Conservation (phyloP, 2,113 vertebrate genomes). For the Haplochromis burtoni region DNA sequence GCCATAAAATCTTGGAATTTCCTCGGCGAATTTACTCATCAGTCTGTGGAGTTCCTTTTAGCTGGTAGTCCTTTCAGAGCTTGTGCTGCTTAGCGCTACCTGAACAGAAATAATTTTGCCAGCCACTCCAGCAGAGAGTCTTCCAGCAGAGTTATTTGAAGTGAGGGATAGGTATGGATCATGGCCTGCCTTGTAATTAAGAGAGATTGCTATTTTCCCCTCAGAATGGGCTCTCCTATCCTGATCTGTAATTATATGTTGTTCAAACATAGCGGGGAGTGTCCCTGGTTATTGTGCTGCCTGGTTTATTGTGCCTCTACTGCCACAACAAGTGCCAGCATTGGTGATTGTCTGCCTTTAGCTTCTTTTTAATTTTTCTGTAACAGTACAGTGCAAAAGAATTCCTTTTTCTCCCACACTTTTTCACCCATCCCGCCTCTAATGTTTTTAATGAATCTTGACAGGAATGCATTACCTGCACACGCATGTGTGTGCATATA, state of each 20-base stretch:
- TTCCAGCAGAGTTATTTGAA: constrained; percentile 50
- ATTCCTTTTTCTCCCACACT: not conserved
- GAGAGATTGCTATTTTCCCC: constrained; percentile 68
- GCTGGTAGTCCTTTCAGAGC: not conserved
- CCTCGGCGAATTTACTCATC: not conserved
- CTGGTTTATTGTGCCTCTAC: constrained; percentile 41
- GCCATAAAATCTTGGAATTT: not conserved
- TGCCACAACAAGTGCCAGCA: constrained; percentile 42
- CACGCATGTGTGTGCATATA: not conserved
- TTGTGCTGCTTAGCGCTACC: constrained; percentile 25
- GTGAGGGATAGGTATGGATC: constrained; percentile 61
- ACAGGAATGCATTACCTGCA: not conserved
- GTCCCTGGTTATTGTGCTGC: constrained; percentile 61
- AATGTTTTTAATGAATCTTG: not conserved
- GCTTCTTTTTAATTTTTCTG: not conserved
- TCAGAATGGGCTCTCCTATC: constrained; percentile 62
- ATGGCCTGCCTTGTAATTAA: constrained; percentile 65
- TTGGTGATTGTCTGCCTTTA: constrained; percentile 28
- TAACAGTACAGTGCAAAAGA: not conserved
- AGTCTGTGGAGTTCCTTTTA: not conserved
- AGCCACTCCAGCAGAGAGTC: constrained; percentile 18
- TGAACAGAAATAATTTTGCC: constrained; percentile 44
- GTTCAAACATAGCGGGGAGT: constrained; percentile 68
- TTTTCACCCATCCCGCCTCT: not conserved
- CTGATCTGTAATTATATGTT: constrained; percentile 72